A percentile compares a stretch with the other conserved stretches of the same genome.
Evolutionary conservation across 2,888 invertebrate species (phyloP).

Genomic region (Sinotaia quadrata): DNA sequence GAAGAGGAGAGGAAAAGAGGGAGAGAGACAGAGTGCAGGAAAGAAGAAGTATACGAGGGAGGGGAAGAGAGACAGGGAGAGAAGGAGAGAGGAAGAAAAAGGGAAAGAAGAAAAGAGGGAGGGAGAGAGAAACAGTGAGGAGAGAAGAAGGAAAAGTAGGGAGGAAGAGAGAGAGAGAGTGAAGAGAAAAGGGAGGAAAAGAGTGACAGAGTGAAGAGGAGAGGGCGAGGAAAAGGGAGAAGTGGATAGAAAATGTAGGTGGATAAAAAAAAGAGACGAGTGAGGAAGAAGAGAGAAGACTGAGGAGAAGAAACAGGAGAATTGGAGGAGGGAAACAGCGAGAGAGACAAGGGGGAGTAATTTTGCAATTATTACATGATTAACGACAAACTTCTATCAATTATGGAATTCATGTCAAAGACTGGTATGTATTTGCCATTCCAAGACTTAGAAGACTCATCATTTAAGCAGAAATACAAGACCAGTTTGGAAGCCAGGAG

Average conservation of each 20-base stretch:
- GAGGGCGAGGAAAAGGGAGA: background rate
- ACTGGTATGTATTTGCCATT: no score
- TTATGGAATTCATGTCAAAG: no score
- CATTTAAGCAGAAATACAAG: no score
- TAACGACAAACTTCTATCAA: no score
- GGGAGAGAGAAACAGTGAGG: background rate
- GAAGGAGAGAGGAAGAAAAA: slow-evolving; percentile 2
- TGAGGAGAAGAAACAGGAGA: background rate
- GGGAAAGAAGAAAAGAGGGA: background rate
- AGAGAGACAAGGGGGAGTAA: background rate
- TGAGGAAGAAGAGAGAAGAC: background rate
- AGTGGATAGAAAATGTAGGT: background rate
- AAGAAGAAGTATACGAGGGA: slow-evolving; percentile 1
- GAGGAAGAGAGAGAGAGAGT: slow-evolving; percentile 9
- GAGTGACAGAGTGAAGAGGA: background rate
- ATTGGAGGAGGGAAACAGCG: background rate
- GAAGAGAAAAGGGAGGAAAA: slow-evolving; percentile 2
- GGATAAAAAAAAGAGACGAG: background rate
- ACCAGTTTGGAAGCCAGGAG: no score
- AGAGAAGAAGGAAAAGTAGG: background rate
- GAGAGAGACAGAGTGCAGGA: background rate
- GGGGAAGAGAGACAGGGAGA: slow-evolving; percentile 1
- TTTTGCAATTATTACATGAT: no score
- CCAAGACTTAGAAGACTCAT: no score
- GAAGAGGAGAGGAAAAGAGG: slow-evolving; percentile 51